Conservation (phyloP, 2,113 vertebrate species). For the Oreochromis niloticus region DNA sequence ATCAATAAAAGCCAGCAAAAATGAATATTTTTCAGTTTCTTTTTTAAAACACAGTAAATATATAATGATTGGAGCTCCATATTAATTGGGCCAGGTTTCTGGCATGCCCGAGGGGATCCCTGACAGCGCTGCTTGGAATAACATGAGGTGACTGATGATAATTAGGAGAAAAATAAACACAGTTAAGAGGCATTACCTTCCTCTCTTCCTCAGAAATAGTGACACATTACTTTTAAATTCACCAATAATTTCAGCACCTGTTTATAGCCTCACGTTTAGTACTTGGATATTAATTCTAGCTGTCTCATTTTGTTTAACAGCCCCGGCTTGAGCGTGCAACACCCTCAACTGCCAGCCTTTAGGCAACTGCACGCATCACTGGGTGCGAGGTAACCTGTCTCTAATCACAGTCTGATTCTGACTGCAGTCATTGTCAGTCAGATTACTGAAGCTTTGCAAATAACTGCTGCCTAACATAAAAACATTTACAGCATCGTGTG, state of each 20-base stretch:
- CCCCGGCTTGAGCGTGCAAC: background rate
- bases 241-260: background rate
- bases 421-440: background rate
- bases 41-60: background rate
- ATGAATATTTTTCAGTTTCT: background rate
- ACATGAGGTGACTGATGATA: background rate
- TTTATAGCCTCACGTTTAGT: background rate
- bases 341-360: background rate
- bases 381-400: background rate
- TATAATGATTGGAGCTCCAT: background rate
- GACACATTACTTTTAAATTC: background rate
- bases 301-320: background rate
- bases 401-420: background rate
- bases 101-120: background rate
- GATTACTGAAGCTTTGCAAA: background rate
- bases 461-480: background rate
- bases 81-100: background rate
- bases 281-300: background rate
- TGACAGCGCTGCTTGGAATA: background rate
- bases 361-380: background rate
- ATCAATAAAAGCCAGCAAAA: background rate
- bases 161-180: background rate
- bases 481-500: accelerated
- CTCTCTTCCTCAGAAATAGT: background rate
- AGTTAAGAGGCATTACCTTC: background rate